Evolutionary conservation across 1,140 invertebrate genomes (phyloP), one percentile per base, ranked within the genome.

Genomic region (Magallana gigas): DNA sequence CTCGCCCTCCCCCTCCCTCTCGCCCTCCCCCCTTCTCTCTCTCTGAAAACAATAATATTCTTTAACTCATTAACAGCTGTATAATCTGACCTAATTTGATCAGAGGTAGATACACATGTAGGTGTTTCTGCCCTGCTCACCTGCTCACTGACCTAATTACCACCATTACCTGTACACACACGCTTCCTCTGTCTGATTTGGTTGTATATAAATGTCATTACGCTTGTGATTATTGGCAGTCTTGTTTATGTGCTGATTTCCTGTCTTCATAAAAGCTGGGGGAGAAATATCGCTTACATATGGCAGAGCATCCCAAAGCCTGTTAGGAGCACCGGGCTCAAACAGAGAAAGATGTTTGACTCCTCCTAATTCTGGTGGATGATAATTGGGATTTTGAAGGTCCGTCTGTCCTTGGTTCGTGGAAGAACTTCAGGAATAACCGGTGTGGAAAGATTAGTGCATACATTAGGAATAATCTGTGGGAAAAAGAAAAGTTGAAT

Each of bases 211-310:
- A 76, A 76, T 36, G 23, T 36, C 68, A 76, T 76, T 29, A 76
- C 3, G 23, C 68, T 29, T 11, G 23, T 23, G 68, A 76, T 76
- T 12, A 76, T 76, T 76, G 68, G 68, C 18, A 29, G 11, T 48
- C 36, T 76, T 76, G 68, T 76, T 76, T 76, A 76, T 76, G 68
- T 36, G 23, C 23, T 76, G 23, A 76, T 76, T 76, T 76, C 68
- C 68, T 76, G 68, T 76, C 60, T 62, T 62, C 68, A 76, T 76
- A 76, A 76, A 76, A 64, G 36, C 23, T 11, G 36, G 68, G 8
- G 23, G 36, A 16, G 16, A 16, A 64, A 16, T 76, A 76, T 76
- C 36, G 36, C 68, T 11, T 76, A 29, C 68, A 76, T 23, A 76
- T 76, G 68, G 23, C 68, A 76, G 36, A 76, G 36, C 68, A 76